These are phyloP conservation scores for Apotomis betuletana DNA, from an alignment of 2,888 invertebrate genomes.

Conservation along the genomic window DNA sequence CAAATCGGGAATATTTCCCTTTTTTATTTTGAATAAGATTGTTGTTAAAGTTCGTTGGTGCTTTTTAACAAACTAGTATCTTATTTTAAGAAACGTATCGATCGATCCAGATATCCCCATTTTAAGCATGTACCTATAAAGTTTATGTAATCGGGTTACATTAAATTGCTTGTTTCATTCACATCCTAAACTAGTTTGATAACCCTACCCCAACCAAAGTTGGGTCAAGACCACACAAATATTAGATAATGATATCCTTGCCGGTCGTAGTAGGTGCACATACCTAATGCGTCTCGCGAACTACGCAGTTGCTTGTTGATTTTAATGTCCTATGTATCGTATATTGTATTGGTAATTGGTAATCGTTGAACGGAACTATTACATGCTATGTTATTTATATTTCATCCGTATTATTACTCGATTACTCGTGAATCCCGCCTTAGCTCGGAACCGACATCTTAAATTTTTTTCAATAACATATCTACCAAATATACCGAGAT, in stretches of 20 bases:
- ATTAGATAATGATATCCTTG: constrained; percentile 31
- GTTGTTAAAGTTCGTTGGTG: no score
- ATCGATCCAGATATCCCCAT: neutral
- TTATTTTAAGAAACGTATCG: no score
- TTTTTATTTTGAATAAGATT: no score
- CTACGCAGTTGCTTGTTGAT: constrained; percentile 30
- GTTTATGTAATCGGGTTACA: constrained; percentile 1
- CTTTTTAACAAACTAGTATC: no score
- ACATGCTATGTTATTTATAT: neutral
- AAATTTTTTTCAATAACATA: no score
- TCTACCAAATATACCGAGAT: no score
- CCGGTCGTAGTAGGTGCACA: constrained; percentile 11
- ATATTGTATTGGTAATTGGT: constrained; percentile 1
- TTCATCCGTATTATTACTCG: neutral
- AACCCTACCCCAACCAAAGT: constrained; percentile 23
- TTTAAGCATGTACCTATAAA: no score
- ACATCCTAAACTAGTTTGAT: constrained; percentile 12
- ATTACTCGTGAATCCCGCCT: no score
- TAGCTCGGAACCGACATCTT: no score
- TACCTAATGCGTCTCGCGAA: constrained; percentile 10
- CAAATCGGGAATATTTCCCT: no score
- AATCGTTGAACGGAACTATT: neutral
- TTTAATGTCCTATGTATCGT: neutral
- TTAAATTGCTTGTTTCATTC: neutral
- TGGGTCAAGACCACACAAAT: constrained; percentile 24